Base-by-base conservation (phyloP, 2,888 invertebrate genomes). In the Cactoblastis cactorum region DNA sequence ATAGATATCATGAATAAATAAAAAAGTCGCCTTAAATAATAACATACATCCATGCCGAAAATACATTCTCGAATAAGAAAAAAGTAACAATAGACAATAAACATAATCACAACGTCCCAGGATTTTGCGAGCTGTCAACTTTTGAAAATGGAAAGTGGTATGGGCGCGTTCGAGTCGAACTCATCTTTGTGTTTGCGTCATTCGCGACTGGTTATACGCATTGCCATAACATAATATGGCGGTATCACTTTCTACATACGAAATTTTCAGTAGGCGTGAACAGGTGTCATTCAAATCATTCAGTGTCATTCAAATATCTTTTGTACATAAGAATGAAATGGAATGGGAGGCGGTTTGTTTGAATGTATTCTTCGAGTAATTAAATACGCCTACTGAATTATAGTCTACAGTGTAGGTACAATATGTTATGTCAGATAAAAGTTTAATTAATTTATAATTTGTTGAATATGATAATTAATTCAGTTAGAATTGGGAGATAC, bases 211-310 rank as follows among this genome's bases (percentile, higher is more conserved):
- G 28, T 43, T 28, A 11, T n/a, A n/a, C n/a, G 11, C 28, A 41
- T 28, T 6, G 28, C 28, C 28, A 4, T 53, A 52, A 53, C 38
- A 28, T 8, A 48, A 47, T 32, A 45, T 37, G 39, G 43, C 57
- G 45, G 58, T 65, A 71, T 70, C 69, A 62, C 82, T 83, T 81
- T 83, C 83, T 80, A 76, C 58, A 59, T 62, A 62, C 65, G 63
- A 68, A 69, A 71, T 67, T 69, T n/a, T 53, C 61, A 59, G 62
- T 50, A 32, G 52, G 56, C 55, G 54, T 52, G 50, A 54, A 53
- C 50, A 54, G 51, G 56, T 58, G 55, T 51, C 9, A 22, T 22
- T n/a, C n/a, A n/a, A n/a, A n/a, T n/a, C n/a, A n/a, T n/a, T n/a
- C n/a, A n/a, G n/a, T n/a, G n/a, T n/a, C n/a, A n/a, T n/a, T n/a